Conservation (phyloP, 2,888 invertebrate species). For the Blastobasis lacticolella region DNA sequence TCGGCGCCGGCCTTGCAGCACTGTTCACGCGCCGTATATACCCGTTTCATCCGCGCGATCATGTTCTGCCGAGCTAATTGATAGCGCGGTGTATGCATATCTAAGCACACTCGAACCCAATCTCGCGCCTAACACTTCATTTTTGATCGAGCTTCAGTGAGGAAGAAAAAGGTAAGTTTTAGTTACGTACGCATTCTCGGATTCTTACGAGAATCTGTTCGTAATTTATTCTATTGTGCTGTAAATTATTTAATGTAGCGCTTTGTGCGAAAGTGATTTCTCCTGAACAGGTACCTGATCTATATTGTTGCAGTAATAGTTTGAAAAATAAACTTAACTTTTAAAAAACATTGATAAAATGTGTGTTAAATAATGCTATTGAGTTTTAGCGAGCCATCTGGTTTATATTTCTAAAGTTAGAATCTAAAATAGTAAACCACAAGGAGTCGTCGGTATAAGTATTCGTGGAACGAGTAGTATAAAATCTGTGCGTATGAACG, state of each 20-base stretch:
- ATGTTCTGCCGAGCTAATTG: conserved; percentile 57
- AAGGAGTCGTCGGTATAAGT: conserved; percentile 53
- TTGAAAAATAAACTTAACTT: too few relatives aligned
- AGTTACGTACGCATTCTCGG: background rate
- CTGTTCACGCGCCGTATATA: conserved; percentile 60
- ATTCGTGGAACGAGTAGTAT: conserved; percentile 42
- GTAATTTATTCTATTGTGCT: background rate
- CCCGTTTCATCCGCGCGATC: conserved; percentile 57
- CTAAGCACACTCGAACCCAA: conserved; percentile 31
- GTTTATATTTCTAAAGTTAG: conserved; percentile 73
- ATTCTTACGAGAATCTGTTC: background rate
- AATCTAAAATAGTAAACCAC: conserved; percentile 70
- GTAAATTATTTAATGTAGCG: background rate
- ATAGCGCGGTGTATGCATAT: conserved; percentile 48
- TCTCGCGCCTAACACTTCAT: conserved; percentile 19
- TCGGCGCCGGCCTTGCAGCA: conserved; percentile 67
- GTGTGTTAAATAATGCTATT: conserved; percentile 26
- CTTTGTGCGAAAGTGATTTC: background rate
- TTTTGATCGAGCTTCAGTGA: conserved; percentile 33
- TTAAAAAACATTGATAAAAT: too few relatives aligned
- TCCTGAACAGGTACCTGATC: background rate
- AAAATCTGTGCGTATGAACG: background rate
- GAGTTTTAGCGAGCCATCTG: conserved; percentile 69
- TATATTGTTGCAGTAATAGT: too few relatives aligned
- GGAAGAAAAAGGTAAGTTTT: conserved; percentile 26